Evolutionary conservation across 1,140 invertebrate species (phyloP).

Genomic region (Nylanderia fulva): DNA sequence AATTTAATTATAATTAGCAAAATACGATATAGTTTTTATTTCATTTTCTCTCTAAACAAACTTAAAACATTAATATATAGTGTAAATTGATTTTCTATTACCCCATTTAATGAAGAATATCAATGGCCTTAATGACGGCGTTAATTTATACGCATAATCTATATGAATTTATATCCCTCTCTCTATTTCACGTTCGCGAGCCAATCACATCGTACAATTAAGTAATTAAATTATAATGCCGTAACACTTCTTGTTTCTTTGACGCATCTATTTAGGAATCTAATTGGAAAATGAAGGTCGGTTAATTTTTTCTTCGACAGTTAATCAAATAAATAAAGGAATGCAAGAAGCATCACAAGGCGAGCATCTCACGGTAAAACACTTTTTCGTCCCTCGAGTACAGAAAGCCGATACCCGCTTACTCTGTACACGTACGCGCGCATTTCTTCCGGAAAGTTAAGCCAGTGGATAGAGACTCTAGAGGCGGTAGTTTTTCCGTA

Average conservation of each 20-base stretch:
- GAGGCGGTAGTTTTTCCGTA: slow-evolving; percentile 35
- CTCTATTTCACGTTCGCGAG: neutral
- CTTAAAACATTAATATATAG: neutral
- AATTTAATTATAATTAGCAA: neutral
- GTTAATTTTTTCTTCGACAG: neutral
- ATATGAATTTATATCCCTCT: neutral
- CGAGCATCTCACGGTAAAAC: neutral
- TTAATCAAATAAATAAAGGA: slow-evolving; percentile 33
- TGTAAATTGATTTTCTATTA: neutral
- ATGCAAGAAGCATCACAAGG: slow-evolving; percentile 25
- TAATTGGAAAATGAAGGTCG: neutral
- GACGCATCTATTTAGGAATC: neutral
- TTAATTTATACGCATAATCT: neutral
- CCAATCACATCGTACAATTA: neutral
- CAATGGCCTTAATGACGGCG: neutral
- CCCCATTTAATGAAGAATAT: neutral
- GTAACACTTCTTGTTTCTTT: too few species aligned
- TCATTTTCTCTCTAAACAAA: neutral
- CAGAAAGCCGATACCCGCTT: neutral
- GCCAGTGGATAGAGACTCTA: slow-evolving; percentile 29
- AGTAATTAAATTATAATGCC: neutral
- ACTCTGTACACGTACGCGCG: slow-evolving; percentile 2
- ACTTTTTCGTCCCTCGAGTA: slow-evolving; percentile 3
- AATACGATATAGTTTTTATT: neutral
- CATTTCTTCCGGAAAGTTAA: slow-evolving; percentile 32